phyloP scores from a whole-genome alignment of 2,113 vertebrate genomes.

The Australoheros scitulus region DNA sequence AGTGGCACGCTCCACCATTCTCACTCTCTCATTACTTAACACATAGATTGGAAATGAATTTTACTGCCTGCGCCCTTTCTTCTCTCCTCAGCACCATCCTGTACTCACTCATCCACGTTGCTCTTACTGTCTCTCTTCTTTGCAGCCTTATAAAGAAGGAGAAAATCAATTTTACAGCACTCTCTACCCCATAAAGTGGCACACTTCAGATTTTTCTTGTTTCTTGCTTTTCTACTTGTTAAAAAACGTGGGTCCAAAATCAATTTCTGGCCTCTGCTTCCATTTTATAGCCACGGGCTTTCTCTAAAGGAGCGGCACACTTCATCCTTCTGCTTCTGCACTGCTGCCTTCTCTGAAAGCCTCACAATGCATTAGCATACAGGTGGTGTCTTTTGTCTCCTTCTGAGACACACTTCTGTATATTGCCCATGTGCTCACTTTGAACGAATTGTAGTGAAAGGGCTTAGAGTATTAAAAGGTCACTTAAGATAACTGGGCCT shows the following conservation, averaged over 20 bases:
- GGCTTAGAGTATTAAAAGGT: constrained; percentile 71
- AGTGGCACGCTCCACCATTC: constrained; percentile 36
- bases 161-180: constrained; percentile 79
- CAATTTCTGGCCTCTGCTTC: constrained; percentile 56
- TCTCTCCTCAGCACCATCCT: constrained; percentile 39
- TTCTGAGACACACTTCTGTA: constrained; percentile 61
- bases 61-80: constrained; percentile 64
- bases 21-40: constrained; percentile 72
- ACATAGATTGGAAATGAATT: constrained; percentile 66
- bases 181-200: constrained; percentile 58
- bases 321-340: constrained; percentile 38
- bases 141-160: constrained; percentile 60
- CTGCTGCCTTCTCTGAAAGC: constrained; percentile 25
- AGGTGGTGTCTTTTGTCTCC: constrained; percentile 71
- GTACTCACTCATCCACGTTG: constrained; percentile 37
- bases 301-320: constrained; percentile 55
- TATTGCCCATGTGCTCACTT: constrained; percentile 65
- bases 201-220: constrained; percentile 53
- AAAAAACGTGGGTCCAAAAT: constrained; percentile 50
- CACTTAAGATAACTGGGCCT: constrained; percentile 75
- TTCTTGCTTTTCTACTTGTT: constrained; percentile 57
- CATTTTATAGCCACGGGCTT: constrained; percentile 45
- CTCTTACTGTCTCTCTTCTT: constrained; percentile 61
- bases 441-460: constrained; percentile 48
- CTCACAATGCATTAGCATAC: constrained; percentile 74